Percentiles rank a stretch among this genome's conserved stretches.
These are phyloP conservation scores for Sericinus montela DNA, from an alignment of 2,888 invertebrate species.

Conservation along the genomic window DNA sequence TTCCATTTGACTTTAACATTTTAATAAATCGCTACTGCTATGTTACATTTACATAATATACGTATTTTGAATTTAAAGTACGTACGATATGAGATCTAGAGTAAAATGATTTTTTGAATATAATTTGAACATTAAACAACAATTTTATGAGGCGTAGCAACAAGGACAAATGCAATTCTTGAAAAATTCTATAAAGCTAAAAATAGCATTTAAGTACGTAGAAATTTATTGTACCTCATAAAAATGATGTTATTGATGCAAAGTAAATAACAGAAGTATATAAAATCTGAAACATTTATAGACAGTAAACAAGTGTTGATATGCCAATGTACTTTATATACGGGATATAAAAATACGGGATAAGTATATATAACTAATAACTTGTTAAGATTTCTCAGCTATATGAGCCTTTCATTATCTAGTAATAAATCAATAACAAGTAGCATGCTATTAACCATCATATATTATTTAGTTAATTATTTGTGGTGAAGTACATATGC, in stretches of 20 bases:
- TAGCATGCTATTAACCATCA: slow-evolving; percentile 10
- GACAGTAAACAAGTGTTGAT: slow-evolving; percentile 42
- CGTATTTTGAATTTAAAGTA: slow-evolving; percentile 41
- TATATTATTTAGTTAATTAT: slow-evolving; percentile 5
- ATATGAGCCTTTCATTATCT: not conserved
- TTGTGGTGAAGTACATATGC: slow-evolving; percentile 3
- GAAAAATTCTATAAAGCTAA: slow-evolving; percentile 5
- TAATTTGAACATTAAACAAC: slow-evolving; percentile 71
- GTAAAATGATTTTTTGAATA: slow-evolving; percentile 54
- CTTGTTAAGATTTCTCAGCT: not conserved
- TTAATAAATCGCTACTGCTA: slow-evolving; percentile 42
- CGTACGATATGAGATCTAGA: slow-evolving; percentile 44
- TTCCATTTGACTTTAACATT: slow-evolving; percentile 56
- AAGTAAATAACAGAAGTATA: slow-evolving; percentile 4
- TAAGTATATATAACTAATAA: not conserved
- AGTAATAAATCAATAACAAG: not conserved
- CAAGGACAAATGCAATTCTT: slow-evolving; percentile 38
- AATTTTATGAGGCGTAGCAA: slow-evolving; percentile 59
- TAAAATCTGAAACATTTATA: too few species aligned
- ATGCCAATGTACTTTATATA: slow-evolving; percentile 67
- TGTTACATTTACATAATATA: slow-evolving; percentile 45
- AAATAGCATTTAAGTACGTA: not conserved
- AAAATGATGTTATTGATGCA: slow-evolving; percentile 5
- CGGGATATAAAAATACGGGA: slow-evolving; percentile 26
- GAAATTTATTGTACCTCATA: not conserved